Base-by-base conservation (phyloP, 2,888 invertebrate genomes). In the Ichneumoninae sp. region DNA sequence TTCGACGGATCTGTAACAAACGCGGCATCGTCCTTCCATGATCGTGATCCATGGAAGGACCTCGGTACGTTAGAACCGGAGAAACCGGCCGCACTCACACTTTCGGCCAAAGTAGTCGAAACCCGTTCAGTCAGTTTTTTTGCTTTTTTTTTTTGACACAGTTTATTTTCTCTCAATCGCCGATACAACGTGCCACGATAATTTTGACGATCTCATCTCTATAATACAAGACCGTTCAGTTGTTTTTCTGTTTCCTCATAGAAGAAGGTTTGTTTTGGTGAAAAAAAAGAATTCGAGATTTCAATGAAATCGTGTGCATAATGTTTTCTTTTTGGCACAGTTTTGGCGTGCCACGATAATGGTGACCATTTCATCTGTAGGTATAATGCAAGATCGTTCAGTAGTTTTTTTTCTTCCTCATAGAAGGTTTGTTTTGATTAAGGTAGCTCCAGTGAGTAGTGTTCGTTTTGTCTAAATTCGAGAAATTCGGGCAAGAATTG, bases 81-180 rank as follows among this genome's bases (percentile, higher is more conserved):
- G 79, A 84, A 84, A 84, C 84, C 84, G 84, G 84, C 84, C 76
- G 40, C 80, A 70, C 30, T 70, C 70, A 78, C 82, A 82, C 79
- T 82, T 84, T 84, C 60, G 84, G 79, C 70, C 82, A 82, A 70
- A 66, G 79, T 82, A 76, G 82, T 75, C 76, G 79, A 76, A 84
- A 84, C 84, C 84, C 68, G 84, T 84, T 82, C 66, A 33, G 57
- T 84, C 74, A 8, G 47, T 30, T 82, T 75, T 77, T 7, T 40
- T 30, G n/a, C n/a, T n/a, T n/a, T n/a, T n/a, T n/a, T n/a, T 30
- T 30, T 30, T 30, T 30, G 30, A 30, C 30, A 30, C 30, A 30
- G 30, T 30, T 30, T 57, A 66, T 74, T 68, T 69, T 33, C 33
- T n/a, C 22, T 72, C 57, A 19, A 69, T 16, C 47, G 13, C 13